Base-by-base conservation (phyloP, 2,888 invertebrate species). In the Terebella lapidaria region DNA sequence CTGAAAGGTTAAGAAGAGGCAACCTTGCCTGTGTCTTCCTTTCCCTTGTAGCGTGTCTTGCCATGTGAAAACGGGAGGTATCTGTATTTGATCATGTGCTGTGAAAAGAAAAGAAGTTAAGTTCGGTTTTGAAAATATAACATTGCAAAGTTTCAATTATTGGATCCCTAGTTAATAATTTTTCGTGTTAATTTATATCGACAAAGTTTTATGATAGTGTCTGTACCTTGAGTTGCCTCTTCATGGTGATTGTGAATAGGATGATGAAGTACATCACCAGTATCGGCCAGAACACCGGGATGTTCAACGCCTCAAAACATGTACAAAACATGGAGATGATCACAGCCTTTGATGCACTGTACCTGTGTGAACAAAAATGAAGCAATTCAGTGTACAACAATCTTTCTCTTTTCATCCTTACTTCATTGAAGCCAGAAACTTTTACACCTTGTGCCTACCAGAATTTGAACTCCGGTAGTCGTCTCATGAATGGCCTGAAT, bases 261-360 rank as follows among this genome's bases (percentile, higher is more conserved):
- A 96, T 94, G 79, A 99, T 91, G 84, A 99, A 99, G 84, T 99
- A 99, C 91, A 99, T 93, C 75, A 99, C 95, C 81, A 99, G 86
- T 76, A 99, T 99, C 63, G 99, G 99, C 99, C 99, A 99, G 84
- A 99, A 99, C 74, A 99, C 99, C 78, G 99, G 99, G 81, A 99
- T 90, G 85, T 99, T 95, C 83, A 97, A 94, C 74, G 91, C 89
- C 76, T 97, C 94, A 81, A 99, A 95, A 83, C 95, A 91, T 62
- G 99, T 99, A 84, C 94, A 95, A 70, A 88, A 83, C 77, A 92
- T 86, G 49, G 90, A 94, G 72, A 99, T 86, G 15, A 93, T 71
- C 45, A 96, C 94, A 71, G 96, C 94, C 81, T 94, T 95, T 62
- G 91, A 89, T 64, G 95, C 91, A 71, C 96, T 94, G 72, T 96